Base-by-base conservation (phyloP, 2,888 invertebrate species). In the Pogonocherus hispidulus region DNA sequence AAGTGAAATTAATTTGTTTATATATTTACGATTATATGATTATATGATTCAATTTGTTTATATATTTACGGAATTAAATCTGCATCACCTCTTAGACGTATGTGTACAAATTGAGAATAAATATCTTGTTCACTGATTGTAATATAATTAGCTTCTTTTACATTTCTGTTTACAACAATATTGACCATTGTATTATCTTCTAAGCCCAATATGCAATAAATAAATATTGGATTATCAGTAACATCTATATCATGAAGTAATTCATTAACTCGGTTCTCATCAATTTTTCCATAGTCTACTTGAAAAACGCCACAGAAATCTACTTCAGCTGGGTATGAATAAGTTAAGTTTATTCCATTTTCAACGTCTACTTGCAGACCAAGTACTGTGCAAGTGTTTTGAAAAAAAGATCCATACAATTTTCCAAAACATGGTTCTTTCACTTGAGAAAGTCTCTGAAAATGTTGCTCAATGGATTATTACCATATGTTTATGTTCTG, bases 251-350 rank as follows among this genome's bases (percentile, higher is more conserved):
- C 91, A 88, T 89, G 74, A 51, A 84, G 72, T 76, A 89, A 88
- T 82, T 91, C 90, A 80, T 89, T 90, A 22, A 91, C 86, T 78
- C 90, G 89, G 3, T 90, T 89, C 2, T 88, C 88, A 76, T 91
- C 89, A 49, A 65, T 55, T 47, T 88, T 84, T 54, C 88, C 87
- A 75, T 91, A 89, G 18, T 90, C 90, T 72, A 92, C 90, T 78
- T 90, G 90, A 14, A 94, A 88, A 65, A 92, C 87, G 22, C 94
- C 94, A 82, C 93, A 94, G 56, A 93, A 86, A 85, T 94, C 93
- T 68, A 94, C 85, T 83, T 94, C 94, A 1, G 92, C 91, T 14
- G 94, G 94, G 79, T 94, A 89, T 78, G 91, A 90, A 22, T 92
- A 87, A 71, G 90, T 87, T 41, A 91, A 86, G 86, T 87, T 86